These are phyloP conservation scores for Cheilosia vernalis DNA, from an alignment of 2,888 invertebrate species.

Conservation along the genomic window DNA sequence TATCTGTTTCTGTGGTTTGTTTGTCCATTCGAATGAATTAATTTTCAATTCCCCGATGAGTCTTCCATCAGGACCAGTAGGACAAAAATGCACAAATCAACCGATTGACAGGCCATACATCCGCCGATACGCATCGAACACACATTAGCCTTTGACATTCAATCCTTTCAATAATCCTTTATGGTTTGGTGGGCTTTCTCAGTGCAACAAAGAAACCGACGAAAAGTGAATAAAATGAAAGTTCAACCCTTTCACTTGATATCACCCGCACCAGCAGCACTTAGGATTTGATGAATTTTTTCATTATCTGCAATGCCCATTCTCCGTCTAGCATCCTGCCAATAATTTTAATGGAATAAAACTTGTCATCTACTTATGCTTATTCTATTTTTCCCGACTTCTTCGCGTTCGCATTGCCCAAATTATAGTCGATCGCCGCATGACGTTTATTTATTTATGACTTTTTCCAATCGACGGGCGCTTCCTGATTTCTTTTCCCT, in stretches of 20 bases:
- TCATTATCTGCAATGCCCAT: conserved; percentile 29
- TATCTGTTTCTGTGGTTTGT: conserved; percentile 43
- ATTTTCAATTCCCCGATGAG: conserved; percentile 45
- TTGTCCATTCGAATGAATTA: conserved; percentile 36
- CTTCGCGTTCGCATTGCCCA: conserved; percentile 20
- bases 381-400: conserved; percentile 51
- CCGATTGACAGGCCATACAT: conserved; percentile 34
- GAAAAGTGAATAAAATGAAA: conserved; percentile 39
- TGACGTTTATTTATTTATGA: conserved; percentile 71
- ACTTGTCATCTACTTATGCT: conserved; percentile 76
- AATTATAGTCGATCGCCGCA: conserved; percentile 58
- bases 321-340: conserved; percentile 39
- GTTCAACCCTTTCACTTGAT: conserved; percentile 49
- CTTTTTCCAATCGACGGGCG: conserved; percentile 58
- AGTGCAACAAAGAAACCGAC: conserved; percentile 9
- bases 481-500: conserved; percentile 47
- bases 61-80: conserved; percentile 38
- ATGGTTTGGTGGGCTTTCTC: conserved; percentile 16
- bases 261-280: conserved; percentile 23
- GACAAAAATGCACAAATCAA: conserved; percentile 23
- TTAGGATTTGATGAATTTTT: conserved; percentile 50
- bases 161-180: conserved; percentile 57
- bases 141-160: conserved; percentile 61
- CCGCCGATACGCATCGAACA: conserved; percentile 35
- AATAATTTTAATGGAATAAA: conserved; percentile 76